phyloP scores from a whole-genome alignment of 2,113 vertebrate species.

The Asarcornis scutulata region DNA sequence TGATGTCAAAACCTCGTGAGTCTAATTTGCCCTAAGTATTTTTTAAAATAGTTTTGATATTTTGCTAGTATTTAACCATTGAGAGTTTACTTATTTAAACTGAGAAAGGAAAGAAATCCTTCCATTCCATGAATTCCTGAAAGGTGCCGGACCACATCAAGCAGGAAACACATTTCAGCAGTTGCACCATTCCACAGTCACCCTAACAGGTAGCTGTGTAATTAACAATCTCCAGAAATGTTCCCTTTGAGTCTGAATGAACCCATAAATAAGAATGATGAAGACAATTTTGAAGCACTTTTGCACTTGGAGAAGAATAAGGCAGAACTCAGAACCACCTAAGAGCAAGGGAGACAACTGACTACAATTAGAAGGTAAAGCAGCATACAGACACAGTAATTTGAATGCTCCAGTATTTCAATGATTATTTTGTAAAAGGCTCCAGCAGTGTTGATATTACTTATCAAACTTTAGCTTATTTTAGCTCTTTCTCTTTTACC shows the following conservation, averaged over 20 bases:
- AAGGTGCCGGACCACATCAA: neutral
- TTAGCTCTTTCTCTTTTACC: neutral
- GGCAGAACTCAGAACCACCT: neutral
- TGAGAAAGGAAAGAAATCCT: neutral
- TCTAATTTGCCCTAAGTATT: neutral
- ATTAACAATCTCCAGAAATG: neutral
- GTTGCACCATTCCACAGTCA: neutral
- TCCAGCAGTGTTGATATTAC: neutral
- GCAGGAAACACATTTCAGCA: neutral
- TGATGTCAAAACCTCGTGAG: neutral
- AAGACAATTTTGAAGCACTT: neutral
- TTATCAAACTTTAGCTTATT: neutral
- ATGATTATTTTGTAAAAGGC: neutral
- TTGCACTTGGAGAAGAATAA: neutral
- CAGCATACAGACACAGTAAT: neutral
- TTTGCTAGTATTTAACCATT: neutral
- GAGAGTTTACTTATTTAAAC: neutral
- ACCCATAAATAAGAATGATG: neutral
- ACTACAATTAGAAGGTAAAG: neutral
- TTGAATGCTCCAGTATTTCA: neutral
- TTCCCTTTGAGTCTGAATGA: neutral
- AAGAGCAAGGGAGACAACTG: neutral
- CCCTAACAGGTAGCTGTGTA: neutral
- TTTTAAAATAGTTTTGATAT: neutral
- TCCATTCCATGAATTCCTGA: neutral